Base-by-base conservation (phyloP, 2,113 vertebrate genomes). In the Coturnix japonica region DNA sequence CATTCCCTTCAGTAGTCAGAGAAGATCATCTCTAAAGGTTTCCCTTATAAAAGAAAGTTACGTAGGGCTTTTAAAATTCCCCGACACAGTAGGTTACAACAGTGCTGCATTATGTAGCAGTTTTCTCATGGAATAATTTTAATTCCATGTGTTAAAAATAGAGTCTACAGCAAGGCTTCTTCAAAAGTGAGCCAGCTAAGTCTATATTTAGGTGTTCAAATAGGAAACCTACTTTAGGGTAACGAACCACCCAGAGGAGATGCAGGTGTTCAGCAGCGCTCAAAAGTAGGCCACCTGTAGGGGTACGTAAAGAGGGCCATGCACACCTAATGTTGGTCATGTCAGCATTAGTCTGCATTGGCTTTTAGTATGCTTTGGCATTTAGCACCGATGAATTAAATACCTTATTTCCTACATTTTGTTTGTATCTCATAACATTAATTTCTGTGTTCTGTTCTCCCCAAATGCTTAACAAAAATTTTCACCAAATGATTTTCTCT, bases 1-100 rank as follows among this genome's bases (percentile, higher is more conserved):
- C 47, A 33, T 82, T 94, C 49, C 72, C 82, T 61, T 90, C 79
- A 83, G 61, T 77, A 90, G 79, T 92, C 85, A 95, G 90, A 44
- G 75, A 81, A 75, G 91, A 94, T 87, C 47, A 87, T 87, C 91
- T 94, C 65, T 47, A 37, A 95, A 92, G 69, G 43, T 85, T 95
- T 83, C 16, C 56, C 73, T 74, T 81, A 57, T 79, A 90, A 92
- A 85, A 56, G 60, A 56, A 16, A 65, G 57, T 71, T 92, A 69
- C 41, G 19, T 56, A 82, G 39, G 69, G 72, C 53, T 92, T 89
- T 88, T 56, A 28, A 90, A 93, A 67, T 64, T 63, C 39, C 56
- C 13, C 69, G 43, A 70, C 64, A 23, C 44, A 71, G 65, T 47
- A 65, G 20, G 30, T 89, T 85, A 49, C 35, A 61, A 39, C 21